phyloP scores from a whole-genome alignment of 1,140 invertebrate genomes.

The Rhizoglyphus robini region DNA sequence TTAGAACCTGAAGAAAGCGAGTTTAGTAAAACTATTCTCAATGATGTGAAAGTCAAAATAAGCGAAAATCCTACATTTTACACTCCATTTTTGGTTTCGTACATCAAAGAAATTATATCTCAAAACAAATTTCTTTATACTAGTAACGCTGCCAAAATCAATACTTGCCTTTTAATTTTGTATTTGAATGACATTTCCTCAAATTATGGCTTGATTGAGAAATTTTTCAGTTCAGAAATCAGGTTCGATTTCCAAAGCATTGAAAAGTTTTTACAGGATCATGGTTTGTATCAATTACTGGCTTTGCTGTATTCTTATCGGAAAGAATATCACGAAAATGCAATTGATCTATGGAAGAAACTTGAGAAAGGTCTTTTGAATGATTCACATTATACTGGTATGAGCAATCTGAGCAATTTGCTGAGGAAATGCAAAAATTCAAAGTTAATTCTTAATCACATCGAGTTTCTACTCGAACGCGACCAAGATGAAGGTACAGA shows the following conservation, averaged over 20 bases:
- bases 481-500: constrained; percentile 33
- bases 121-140: constrained; percentile 24
- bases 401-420: constrained; percentile 35
- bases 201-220: neutral
- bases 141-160: neutral
- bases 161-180: neutral
- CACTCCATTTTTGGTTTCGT: constrained; percentile 33
- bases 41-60: neutral
- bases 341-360: constrained; percentile 35
- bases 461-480: constrained; percentile 37
- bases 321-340: constrained; percentile 34
- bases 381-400: constrained; percentile 35
- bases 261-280: constrained; percentile 33
- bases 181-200: neutral
- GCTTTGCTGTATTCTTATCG: constrained; percentile 33
- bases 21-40: neutral
- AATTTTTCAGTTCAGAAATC: constrained; percentile 26
- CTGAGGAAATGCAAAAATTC: constrained; percentile 34
- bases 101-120: constrained; percentile 33
- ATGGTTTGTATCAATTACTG: constrained; percentile 33
- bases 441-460: constrained; percentile 38
- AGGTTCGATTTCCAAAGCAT: constrained; percentile 36
- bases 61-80: constrained; percentile 29
- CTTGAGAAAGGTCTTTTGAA: constrained; percentile 32
- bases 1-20: neutral